Base-by-base conservation (phyloP, 1,140 invertebrate genomes). In the Dolichoris vasculosae region DNA sequence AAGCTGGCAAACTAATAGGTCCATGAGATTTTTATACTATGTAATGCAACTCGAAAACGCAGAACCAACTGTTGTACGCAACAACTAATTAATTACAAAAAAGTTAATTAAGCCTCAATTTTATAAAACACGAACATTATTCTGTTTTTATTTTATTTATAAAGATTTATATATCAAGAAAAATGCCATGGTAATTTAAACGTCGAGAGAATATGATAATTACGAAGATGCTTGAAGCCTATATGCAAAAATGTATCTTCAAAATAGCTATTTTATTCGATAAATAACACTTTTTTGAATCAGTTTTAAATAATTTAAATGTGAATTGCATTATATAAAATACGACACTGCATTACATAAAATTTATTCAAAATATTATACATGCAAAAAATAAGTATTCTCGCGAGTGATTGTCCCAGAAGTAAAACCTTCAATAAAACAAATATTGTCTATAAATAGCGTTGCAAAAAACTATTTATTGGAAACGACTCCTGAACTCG, bases 41-140 rank as follows among this genome's bases (percentile, higher is more conserved):
- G 17, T 32, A 15, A 3, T 6, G 26, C 46, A n/a, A 43, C 15
- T 9, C 1, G 38, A 8, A 38, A 7, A 40, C 3, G 3, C 3
- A n/a, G 13, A 26, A 32, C 38, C 63, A 67, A 73, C 71, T 59
- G 40, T 38, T 82, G 30, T 26, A 23, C 46, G 40, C 35, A 82
- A 73, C n/a, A 69, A 48, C 67, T 23, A n/a, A 69, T 40, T 38
- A 35, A 75, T 82, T 82, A 82, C 43, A 26, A 32, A 51, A 43
- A 30, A 82, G 81, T 30, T 43, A 40, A 82, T 82, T 51, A 23
- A 9, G 26, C 43, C 23, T 30, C 26, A 23, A 46, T 67, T 82
- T 48, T 48, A 26, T 4, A n/a, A 59, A 1, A 40, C 40, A 15
- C 38, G 80, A 35, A 82, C 51, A 71, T 71, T 82, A 20, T 82